These are phyloP conservation scores for Pachyseris speciosa DNA, from an alignment of 64 coral and sea anemone species.

Conservation along the genomic window DNA sequence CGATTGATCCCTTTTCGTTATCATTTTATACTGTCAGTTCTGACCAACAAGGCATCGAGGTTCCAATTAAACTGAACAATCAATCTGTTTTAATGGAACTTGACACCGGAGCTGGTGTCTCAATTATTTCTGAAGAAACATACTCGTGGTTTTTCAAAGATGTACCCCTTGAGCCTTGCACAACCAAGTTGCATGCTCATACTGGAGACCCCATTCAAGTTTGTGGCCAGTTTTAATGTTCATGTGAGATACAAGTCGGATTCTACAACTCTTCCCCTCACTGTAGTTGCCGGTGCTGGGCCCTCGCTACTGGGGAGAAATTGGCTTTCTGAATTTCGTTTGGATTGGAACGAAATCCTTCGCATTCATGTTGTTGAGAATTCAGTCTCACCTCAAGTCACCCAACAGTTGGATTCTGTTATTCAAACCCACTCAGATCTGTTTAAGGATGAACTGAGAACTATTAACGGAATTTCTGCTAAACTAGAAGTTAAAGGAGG, in stretches of 20 bases:
- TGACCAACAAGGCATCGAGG: neutral
- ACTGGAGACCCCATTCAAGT: neutral
- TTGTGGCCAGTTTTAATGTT: neutral
- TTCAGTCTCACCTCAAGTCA: neutral
- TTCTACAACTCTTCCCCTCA: neutral
- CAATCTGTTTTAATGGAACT: neutral
- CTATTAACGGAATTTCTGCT: neutral
- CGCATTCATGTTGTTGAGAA: too few relatives aligned
- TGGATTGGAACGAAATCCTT: too few relatives aligned
- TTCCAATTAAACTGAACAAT: neutral
- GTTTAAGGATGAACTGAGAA: neutral
- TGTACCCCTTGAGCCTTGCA: neutral
- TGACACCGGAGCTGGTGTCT: constrained; percentile 13
- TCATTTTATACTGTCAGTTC: neutral
- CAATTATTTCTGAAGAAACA: neutral
- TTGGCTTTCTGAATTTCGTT: too few relatives aligned
- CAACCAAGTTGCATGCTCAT: neutral
- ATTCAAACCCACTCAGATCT: neutral
- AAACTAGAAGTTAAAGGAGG: neutral
- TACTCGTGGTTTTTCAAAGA: neutral
- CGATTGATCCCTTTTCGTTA: neutral
- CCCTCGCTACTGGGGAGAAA: too few relatives aligned
- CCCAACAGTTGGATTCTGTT: neutral
- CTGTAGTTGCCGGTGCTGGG: neutral
- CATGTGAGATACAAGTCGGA: neutral